These are phyloP conservation scores for Pipistrellus pygmaeus DNA, from an alignment of 2,797 vertebrate genomes.

Conservation along the genomic window DNA sequence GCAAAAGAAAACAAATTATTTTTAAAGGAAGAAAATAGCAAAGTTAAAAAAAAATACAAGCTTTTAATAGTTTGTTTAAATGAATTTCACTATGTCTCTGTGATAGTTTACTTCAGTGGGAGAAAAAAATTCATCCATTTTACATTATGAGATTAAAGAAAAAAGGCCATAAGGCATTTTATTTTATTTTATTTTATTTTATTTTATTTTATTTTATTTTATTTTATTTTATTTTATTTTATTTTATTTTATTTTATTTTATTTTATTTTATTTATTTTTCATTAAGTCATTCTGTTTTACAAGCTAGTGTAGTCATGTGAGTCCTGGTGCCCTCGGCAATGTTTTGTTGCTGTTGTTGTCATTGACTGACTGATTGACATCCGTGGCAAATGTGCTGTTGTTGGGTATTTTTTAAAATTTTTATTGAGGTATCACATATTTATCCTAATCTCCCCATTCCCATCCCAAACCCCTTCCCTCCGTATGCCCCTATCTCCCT, in stretches of 20 bases:
- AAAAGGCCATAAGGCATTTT: background rate
- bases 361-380: background rate
- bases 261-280: too few species aligned
- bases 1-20: slow-evolving; percentile 81
- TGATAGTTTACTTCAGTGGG: background rate
- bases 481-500: too few species aligned
- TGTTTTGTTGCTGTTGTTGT: background rate
- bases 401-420: background rate
- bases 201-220: too few species aligned
- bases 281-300: background rate
- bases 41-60: background rate
- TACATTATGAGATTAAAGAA: background rate
- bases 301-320: background rate
- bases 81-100: slow-evolving; percentile 17
- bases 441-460: too few species aligned
- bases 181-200: background rate
- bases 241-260: too few species aligned
- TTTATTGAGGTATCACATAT: background rate
- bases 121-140: background rate
- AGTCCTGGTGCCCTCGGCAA: background rate
- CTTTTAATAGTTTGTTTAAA: slow-evolving; percentile 3
- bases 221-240: too few species aligned
- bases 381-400: background rate
- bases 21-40: background rate
- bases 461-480: too few species aligned